Evolutionary conservation across 2,797 vertebrate species (phyloP).

Genomic region (Hemibagrus guttatus): DNA sequence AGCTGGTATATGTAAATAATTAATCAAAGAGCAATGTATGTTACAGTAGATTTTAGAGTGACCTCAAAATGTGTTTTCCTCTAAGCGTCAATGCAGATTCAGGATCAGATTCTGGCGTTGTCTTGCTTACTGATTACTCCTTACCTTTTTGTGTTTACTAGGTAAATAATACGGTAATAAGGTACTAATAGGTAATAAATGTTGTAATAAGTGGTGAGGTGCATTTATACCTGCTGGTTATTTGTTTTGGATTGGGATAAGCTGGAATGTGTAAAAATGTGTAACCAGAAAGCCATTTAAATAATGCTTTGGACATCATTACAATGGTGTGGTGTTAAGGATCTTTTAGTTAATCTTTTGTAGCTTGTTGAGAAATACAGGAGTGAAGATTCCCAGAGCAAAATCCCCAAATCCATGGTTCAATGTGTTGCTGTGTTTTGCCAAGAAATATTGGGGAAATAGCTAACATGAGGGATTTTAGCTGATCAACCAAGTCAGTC

Average conservation of each 20-base stretch:
- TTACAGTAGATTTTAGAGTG: too few relatives aligned
- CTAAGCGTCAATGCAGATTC: not conserved
- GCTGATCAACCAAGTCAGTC: too few relatives aligned
- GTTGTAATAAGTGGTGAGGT: not conserved
- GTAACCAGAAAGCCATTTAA: not conserved
- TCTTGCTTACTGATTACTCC: not conserved
- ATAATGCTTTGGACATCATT: not conserved
- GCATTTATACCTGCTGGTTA: not conserved
- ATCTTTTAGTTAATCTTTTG: not conserved
- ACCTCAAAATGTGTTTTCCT: not conserved
- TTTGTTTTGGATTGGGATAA: not conserved
- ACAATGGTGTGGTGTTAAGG: not conserved
- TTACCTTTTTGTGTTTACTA: not conserved
- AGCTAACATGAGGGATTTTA: not conserved
- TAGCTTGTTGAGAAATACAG: not conserved
- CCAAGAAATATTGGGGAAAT: not conserved
- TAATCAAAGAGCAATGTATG: too few relatives aligned
- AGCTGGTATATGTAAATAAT: too few relatives aligned
- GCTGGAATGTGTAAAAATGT: not conserved
- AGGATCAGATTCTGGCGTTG: not conserved
- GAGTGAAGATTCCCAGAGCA: not conserved
- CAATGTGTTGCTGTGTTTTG: not conserved
- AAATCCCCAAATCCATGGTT: not conserved
- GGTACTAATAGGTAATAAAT: not conserved
- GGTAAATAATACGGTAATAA: not conserved